Evolutionary conservation across 2,797 vertebrate species (phyloP).

Genomic region (Calcarius lapponicus): DNA sequence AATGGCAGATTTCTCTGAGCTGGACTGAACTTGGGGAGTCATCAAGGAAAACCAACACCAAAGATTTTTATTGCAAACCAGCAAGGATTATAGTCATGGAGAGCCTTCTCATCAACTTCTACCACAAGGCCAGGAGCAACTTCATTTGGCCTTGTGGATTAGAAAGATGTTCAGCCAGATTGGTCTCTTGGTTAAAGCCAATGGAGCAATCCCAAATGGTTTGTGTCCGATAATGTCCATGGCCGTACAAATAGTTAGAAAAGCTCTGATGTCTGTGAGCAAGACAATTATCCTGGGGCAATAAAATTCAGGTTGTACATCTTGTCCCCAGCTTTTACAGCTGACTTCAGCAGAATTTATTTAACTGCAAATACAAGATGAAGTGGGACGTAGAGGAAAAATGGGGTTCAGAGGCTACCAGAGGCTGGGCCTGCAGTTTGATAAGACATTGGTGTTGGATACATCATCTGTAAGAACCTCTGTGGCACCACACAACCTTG

Average conservation of each 20-base stretch:
- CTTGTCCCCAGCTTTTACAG: not conserved
- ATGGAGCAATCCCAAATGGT: not conserved
- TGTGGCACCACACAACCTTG: not conserved
- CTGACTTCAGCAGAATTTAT: not conserved
- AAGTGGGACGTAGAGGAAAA: not conserved
- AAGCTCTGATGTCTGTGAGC: not conserved
- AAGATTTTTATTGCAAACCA: not conserved
- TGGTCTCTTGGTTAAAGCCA: not conserved
- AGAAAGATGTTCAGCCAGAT: not conserved
- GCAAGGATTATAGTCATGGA: not conserved
- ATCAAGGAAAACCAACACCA: not conserved
- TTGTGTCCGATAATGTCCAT: not conserved
- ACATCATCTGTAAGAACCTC: not conserved
- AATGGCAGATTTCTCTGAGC: not conserved
- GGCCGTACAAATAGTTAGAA: not conserved
- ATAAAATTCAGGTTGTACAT: not conserved
- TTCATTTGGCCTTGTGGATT: not conserved
- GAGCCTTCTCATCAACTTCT: not conserved
- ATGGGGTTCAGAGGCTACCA: not conserved
- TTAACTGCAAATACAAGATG: not conserved
- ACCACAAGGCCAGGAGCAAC: not conserved
- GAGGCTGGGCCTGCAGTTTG: not conserved
- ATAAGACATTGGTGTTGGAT: not conserved
- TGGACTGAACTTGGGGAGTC: not conserved
- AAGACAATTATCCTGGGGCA: not conserved